phyloP scores from a whole-genome alignment of 2,888 invertebrate species.

The Prostheceraeus crozeri region DNA sequence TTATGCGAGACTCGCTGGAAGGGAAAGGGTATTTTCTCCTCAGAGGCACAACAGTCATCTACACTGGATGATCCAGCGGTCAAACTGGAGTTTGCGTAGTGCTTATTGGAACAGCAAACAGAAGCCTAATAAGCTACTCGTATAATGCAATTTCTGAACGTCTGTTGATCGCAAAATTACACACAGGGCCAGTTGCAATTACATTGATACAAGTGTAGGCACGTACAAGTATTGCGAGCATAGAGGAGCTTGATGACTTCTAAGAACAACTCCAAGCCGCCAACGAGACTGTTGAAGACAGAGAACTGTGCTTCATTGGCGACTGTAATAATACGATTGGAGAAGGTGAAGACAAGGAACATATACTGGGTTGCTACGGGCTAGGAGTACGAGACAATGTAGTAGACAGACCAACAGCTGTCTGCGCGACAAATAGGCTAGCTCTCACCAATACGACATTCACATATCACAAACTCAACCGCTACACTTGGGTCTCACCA shows the following conservation, averaged over 20 bases:
- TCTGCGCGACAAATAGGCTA: neutral
- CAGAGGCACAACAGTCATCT: too few relatives aligned
- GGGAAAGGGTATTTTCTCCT: too few relatives aligned
- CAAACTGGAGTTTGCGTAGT: too few relatives aligned
- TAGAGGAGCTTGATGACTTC: slow-evolving; percentile 9
- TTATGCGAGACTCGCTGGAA: too few relatives aligned
- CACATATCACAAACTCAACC: neutral
- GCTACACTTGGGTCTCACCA: slow-evolving; percentile 13
- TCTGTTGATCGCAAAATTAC: neutral
- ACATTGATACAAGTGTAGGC: slow-evolving; percentile 12
- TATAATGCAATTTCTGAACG: slow-evolving; percentile 13
- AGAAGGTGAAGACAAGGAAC: slow-evolving; percentile 10
- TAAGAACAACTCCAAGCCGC: slow-evolving; percentile 6
- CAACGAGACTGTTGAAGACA: neutral
- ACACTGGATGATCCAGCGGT: too few relatives aligned
- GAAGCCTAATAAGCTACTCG: slow-evolving; percentile 14
- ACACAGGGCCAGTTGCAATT: slow-evolving; percentile 1
- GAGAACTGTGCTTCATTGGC: slow-evolving; percentile 7
- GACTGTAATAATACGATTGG: slow-evolving; percentile 2
- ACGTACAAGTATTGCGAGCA: neutral
- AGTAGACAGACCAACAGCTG: slow-evolving; percentile 3
- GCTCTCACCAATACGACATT: slow-evolving; percentile 3
- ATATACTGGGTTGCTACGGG: neutral
- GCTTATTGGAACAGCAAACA: too few relatives aligned
- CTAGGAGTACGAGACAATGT: neutral